These are phyloP conservation scores for Dendrolimus houi DNA, from an alignment of 2,888 invertebrate species.

Conservation along the genomic window DNA sequence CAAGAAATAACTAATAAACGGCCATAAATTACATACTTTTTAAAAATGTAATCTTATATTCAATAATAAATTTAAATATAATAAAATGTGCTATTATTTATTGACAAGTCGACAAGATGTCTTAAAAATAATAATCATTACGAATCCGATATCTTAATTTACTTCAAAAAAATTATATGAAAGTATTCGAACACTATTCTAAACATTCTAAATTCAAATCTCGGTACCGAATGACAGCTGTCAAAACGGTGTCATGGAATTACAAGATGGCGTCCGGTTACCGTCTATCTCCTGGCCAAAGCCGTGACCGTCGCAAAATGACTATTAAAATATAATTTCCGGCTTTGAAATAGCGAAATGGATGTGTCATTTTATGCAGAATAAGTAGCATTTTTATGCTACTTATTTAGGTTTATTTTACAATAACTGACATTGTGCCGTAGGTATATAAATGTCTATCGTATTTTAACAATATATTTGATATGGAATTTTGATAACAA, in stretches of 20 bases:
- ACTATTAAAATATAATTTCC: slow-evolving; percentile 60
- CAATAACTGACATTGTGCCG: too few relatives aligned
- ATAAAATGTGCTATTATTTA: neutral
- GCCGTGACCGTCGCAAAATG: slow-evolving; percentile 57
- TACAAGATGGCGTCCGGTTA: slow-evolving; percentile 70
- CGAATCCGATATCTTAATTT: neutral
- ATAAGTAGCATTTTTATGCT: neutral
- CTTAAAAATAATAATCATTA: neutral
- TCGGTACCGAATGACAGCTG: slow-evolving; percentile 68
- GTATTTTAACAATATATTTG: too few relatives aligned
- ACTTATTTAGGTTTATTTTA: neutral
- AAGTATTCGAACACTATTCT: slow-evolving; percentile 28
- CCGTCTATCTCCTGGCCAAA: slow-evolving; percentile 50
- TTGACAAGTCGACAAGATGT: neutral
- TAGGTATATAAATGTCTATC: too few relatives aligned
- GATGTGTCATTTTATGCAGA: neutral
- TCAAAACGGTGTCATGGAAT: slow-evolving; percentile 66
- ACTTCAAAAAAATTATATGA: neutral
- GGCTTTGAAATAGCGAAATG: slow-evolving; percentile 48
- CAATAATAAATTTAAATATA: neutral
- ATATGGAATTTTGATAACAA: too few relatives aligned
- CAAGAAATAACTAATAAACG: too few relatives aligned
- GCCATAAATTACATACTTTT: neutral
- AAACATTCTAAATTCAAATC: slow-evolving; percentile 65
- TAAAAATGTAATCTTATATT: neutral